Conservation (phyloP, 2,888 invertebrate genomes). For the Pyrocoelia pectoralis region DNA sequence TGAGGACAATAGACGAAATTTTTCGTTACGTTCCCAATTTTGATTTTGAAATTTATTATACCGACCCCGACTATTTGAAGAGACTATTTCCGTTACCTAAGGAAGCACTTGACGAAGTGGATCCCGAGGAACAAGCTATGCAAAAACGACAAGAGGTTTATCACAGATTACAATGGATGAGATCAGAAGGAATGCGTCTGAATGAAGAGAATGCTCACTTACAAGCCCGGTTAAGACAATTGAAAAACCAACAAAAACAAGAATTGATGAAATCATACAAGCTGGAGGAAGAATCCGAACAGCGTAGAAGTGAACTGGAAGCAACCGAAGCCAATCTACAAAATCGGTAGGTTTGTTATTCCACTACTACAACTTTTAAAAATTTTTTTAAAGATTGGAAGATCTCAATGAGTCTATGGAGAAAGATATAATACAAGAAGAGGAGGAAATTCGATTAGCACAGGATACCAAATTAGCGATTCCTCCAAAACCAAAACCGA, state of each 20-base stretch:
- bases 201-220: slow-evolving; percentile 53
- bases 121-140: slow-evolving; percentile 48
- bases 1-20: slow-evolving; percentile 53
- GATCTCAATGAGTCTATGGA: slow-evolving; percentile 51
- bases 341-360: slow-evolving; percentile 44
- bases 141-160: slow-evolving; percentile 54
- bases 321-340: slow-evolving; percentile 49
- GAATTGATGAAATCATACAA: slow-evolving; percentile 45
- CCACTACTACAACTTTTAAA: background rate
- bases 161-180: slow-evolving; percentile 57
- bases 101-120: background rate
- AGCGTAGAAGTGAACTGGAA: slow-evolving; percentile 47
- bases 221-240: slow-evolving; percentile 47
- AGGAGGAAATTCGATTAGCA: slow-evolving; percentile 42
- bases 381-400: slow-evolving; percentile 44
- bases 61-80: slow-evolving; percentile 48
- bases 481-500: slow-evolving; percentile 7
- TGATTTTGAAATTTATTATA: slow-evolving; percentile 53
- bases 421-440: slow-evolving; percentile 50
- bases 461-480: slow-evolving; percentile 30
- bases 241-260: slow-evolving; percentile 49
- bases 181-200: slow-evolving; percentile 56
- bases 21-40: slow-evolving; percentile 52
- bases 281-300: slow-evolving; percentile 48
- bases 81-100: slow-evolving; percentile 43